Conservation (phyloP, 2,797 vertebrate species). For the Capromys pilorides region DNA sequence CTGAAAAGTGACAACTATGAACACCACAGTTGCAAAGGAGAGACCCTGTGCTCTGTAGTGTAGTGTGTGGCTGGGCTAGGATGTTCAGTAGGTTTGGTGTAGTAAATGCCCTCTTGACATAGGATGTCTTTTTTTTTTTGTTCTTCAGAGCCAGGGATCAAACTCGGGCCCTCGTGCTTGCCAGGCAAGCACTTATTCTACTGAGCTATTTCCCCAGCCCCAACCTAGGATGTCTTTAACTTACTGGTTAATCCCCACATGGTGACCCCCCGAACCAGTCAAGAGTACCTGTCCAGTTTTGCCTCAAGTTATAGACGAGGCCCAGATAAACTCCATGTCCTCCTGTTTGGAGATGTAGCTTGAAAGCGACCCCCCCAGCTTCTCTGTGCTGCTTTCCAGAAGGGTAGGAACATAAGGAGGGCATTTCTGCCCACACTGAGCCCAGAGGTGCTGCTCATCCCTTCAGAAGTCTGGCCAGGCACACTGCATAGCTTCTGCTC, state of each 20-base stretch:
- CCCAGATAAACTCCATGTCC: not conserved
- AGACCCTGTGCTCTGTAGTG: not conserved
- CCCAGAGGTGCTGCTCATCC: too few species aligned
- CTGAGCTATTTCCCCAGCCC: too few species aligned
- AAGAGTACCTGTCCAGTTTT: not conserved
- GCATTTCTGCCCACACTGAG: not conserved
- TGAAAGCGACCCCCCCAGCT: not conserved
- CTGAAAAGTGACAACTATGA: not conserved
- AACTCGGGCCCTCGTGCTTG: too few species aligned
- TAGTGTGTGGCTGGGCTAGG: not conserved
- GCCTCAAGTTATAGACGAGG: not conserved
- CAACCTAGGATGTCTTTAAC: not conserved
- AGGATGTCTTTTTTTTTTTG: not conserved
- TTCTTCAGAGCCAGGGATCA: too few species aligned
- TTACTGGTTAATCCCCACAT: not conserved
- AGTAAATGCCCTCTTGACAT: not conserved
- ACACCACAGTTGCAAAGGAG: accelerated
- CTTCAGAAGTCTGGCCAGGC: not conserved
- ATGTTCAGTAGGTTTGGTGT: not conserved
- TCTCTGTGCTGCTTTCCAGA: not conserved
- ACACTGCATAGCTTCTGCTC: not conserved
- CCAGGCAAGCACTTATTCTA: too few species aligned
- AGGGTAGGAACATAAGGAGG: too few species aligned
- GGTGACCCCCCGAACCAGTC: not conserved
- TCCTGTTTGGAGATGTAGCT: not conserved